Evolutionary conservation across 2,888 invertebrate genomes (phyloP), one percentile per base, ranked within the genome.

Genomic region (Aspidiotus destructor): DNA sequence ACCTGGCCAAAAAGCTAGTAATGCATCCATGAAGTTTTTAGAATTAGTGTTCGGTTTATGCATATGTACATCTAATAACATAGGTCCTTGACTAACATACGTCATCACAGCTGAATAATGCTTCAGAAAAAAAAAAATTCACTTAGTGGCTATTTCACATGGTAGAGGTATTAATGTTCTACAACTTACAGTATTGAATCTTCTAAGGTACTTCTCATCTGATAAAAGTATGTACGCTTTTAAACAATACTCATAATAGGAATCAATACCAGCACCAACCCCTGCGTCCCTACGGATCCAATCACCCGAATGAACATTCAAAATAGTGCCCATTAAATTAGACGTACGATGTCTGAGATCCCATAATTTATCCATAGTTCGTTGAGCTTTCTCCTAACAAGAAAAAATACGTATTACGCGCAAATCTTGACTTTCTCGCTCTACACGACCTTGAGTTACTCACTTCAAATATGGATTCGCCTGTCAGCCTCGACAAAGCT

Each of bases 191-290:
- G 79, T 82, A 73, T 95, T 96, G 78, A 98, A 98, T 72, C 98
- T 83, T 58, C 91, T 88, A 73, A 98, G 81, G 78, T 97, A 98
- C 73, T 89, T 89, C 75, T 93, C 92, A 76, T 99, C 97, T 0
- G 91, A 90, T 7, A 99, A 83, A 68, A 99, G 81, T 72, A 99
- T 92, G 78, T 98, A 99, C 0, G 96, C 95, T 78, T 99, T 99
- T 42, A 99, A 83, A 72, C 95, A 90, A 78, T 99, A 99, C 78
- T 99, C 98, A 76, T 98, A 99, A 78, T 99, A 99, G 0, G 96
- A 96, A 79, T 99, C 98, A 73, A 98, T 96, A 41, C 98, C 98
- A 13, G 98, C 98, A n/a, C 98, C 98, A 8, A 99, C 93, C 1
- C 98, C 96, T 1, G 95, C 92, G 78, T 98, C 97, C 75, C 95